Conservation (phyloP, 2,888 invertebrate species). For the Hyposoter dolosus region DNA sequence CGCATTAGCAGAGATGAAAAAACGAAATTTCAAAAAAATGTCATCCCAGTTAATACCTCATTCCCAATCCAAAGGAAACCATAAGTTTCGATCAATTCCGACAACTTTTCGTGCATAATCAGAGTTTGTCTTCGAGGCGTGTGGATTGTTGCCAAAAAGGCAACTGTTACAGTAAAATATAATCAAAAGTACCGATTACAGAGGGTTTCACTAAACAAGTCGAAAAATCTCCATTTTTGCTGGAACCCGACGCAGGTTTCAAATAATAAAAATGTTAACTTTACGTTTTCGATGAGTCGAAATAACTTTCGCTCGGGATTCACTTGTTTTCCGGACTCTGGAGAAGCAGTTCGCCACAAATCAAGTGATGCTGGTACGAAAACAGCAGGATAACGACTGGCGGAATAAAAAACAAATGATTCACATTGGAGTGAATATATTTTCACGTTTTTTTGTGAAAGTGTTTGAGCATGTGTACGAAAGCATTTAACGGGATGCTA, state of each 20-base stretch:
- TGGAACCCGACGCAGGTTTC: too few relatives aligned
- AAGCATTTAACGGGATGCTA: slow-evolving; percentile 8
- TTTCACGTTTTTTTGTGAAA: background rate
- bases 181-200: too few relatives aligned
- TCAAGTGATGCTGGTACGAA: background rate
- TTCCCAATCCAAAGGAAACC: background rate
- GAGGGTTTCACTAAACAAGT: too few relatives aligned
- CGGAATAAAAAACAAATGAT: background rate
- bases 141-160: too few relatives aligned
- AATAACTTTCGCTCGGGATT: background rate
- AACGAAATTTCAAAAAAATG: background rate
- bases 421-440: background rate
- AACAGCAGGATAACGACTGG: background rate
- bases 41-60: background rate
- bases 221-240: too few relatives aligned
- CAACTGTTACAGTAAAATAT: too few relatives aligned
- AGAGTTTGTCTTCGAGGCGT: too few relatives aligned
- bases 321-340: background rate
- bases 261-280: too few relatives aligned
- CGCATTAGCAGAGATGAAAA: background rate
- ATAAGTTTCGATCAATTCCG: background rate
- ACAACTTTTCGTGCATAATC: too few relatives aligned
- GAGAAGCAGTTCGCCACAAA: background rate
- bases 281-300: too few relatives aligned
- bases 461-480: background rate